These are phyloP conservation scores for Drosophila setosimentum DNA, from an alignment of 2,888 invertebrate species.

Conservation along the genomic window DNA sequence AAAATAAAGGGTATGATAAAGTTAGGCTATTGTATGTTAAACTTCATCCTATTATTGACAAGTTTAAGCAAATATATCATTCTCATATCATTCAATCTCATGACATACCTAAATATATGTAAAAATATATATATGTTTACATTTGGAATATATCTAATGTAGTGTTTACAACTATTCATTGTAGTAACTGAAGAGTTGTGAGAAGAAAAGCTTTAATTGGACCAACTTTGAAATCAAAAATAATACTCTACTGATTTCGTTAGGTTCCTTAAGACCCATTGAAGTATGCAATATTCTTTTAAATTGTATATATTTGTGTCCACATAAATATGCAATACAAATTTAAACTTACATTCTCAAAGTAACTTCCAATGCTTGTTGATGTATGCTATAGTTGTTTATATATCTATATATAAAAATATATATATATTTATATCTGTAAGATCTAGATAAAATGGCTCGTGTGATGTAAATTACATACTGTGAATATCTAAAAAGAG, in stretches of 20 bases:
- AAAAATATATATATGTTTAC: neutral
- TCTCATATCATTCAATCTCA: neutral
- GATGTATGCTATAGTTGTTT: neutral
- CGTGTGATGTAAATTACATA: neutral
- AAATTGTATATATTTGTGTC: too few species aligned
- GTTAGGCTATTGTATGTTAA: neutral
- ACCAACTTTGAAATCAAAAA: neutral
- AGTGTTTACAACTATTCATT: neutral
- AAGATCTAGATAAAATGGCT: neutral
- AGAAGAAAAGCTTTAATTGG: neutral
- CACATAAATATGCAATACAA: constrained; percentile 9
- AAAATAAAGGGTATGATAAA: neutral
- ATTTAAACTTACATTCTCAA: neutral
- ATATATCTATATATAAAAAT: too few species aligned
- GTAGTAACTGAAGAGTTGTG: neutral
- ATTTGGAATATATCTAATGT: neutral
- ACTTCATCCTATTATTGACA: neutral
- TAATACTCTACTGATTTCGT: too few species aligned
- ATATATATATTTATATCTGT: neutral
- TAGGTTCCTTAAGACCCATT: neutral
- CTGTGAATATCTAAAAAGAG: neutral
- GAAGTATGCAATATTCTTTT: constrained; percentile 3
- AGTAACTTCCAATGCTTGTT: neutral
- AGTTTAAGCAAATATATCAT: neutral
- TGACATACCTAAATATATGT: neutral